Evolutionary conservation across 2,888 invertebrate genomes (phyloP).

Genomic region (Cheilosia vernalis): DNA sequence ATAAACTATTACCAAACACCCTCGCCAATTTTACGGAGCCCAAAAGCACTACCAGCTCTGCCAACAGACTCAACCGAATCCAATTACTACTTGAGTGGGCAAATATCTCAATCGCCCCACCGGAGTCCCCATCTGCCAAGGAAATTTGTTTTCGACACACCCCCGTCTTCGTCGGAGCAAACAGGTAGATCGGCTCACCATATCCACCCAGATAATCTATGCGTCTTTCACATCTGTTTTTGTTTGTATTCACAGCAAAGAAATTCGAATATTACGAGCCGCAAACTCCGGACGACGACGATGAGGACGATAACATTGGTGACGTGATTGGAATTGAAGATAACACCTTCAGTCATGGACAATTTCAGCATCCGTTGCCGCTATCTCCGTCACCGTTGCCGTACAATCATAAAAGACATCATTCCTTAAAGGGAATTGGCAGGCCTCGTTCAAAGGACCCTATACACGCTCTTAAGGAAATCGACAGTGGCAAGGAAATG

Average conservation of each 20-base stretch:
- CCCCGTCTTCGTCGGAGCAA: conserved; percentile 58
- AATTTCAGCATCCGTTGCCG: conserved; percentile 77
- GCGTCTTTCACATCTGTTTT: neutral
- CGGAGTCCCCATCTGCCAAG: conserved; percentile 86
- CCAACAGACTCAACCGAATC: conserved; percentile 79
- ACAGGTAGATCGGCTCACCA: conserved; percentile 38
- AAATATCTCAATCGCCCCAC: conserved; percentile 77
- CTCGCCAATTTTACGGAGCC: conserved; percentile 78
- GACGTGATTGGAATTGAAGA: conserved; percentile 44
- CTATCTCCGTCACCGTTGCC: conserved; percentile 76
- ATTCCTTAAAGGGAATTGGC: conserved; percentile 51
- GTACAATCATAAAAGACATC: conserved; percentile 76
- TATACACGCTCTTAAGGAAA: conserved; percentile 32
- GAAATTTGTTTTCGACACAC: conserved; percentile 85
- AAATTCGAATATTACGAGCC: conserved; percentile 83
- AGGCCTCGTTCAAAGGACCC: conserved; percentile 35
- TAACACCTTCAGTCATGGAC: conserved; percentile 39
- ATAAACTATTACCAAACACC: conserved; percentile 82
- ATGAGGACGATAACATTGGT: conserved; percentile 73
- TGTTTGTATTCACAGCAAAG: conserved; percentile 67
- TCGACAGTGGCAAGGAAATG: conserved; percentile 40
- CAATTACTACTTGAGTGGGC: conserved; percentile 77
- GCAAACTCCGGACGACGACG: conserved; percentile 80
- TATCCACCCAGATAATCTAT: neutral
- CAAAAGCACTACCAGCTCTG: conserved; percentile 72